phyloP scores from a whole-genome alignment of 2,797 vertebrate genomes.

The Novumbra hubbsi region DNA sequence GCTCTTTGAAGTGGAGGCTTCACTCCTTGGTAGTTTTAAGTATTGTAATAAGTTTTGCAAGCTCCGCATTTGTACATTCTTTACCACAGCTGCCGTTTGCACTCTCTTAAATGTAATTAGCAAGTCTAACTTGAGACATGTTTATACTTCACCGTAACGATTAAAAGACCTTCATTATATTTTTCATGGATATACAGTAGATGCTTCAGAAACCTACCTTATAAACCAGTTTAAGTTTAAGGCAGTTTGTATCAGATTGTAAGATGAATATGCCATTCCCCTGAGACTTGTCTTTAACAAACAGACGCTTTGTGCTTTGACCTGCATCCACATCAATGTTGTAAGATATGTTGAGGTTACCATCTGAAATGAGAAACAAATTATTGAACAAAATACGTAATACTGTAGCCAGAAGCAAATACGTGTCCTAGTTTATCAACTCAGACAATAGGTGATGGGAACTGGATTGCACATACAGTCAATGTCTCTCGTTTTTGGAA shows the following conservation, averaged over 20 bases:
- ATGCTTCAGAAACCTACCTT: constrained; percentile 28
- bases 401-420: too few species aligned
- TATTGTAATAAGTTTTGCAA: too few species aligned
- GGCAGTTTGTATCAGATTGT: constrained; percentile 7
- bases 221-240: constrained; percentile 22
- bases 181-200: neutral
- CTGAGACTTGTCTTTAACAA: constrained; percentile 25
- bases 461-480: constrained; percentile 15
- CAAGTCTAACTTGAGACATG: too few species aligned
- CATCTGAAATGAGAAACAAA: constrained; percentile 5
- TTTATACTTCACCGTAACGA: too few species aligned
- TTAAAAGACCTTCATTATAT: neutral
- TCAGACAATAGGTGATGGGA: neutral
- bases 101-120: too few species aligned
- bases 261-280: constrained; percentile 1
- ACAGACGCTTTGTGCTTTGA: constrained; percentile 63
- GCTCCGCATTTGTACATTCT: too few species aligned
- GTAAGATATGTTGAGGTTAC: constrained; percentile 46
- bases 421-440: too few species aligned
- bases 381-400: neutral
- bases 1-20: too few species aligned
- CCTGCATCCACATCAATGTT: constrained; percentile 65
- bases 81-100: too few species aligned
- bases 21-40: too few species aligned
- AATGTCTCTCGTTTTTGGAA: constrained; percentile 4